A percentile compares a stretch with the other conserved stretches of the same genome.
phyloP scores from a whole-genome alignment of 1,140 invertebrate genomes.

The Caenorhabditis brenneri region DNA sequence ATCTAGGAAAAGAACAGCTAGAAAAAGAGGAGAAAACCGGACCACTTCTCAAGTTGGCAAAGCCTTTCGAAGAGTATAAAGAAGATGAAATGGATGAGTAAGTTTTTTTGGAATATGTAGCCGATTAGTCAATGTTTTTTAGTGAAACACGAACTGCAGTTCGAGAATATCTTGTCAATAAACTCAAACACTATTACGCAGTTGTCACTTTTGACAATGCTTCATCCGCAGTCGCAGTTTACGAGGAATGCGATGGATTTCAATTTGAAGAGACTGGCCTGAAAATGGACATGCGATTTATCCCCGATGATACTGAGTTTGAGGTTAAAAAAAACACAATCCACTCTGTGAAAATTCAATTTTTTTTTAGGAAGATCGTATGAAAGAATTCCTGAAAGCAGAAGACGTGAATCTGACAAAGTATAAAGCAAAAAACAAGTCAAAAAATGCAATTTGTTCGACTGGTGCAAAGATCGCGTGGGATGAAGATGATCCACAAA shows the following conservation, averaged over 20 bases:
- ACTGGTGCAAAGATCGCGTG: slow-evolving; percentile 90
- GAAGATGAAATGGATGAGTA: slow-evolving; percentile 74
- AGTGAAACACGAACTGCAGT: slow-evolving; percentile 81
- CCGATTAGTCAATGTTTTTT: slow-evolving; percentile 61
- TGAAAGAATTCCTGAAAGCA: slow-evolving; percentile 59
- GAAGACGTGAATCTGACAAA: slow-evolving; percentile 78
- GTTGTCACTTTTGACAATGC: slow-evolving; percentile 79
- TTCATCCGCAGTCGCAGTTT: slow-evolving; percentile 85
- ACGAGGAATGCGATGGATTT: slow-evolving; percentile 91
- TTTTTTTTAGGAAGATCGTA: slow-evolving; percentile 58
- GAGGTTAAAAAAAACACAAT: too few species aligned
- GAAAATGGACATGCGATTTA: slow-evolving; percentile 87
- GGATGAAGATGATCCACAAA: slow-evolving; percentile 88
- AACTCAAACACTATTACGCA: slow-evolving; percentile 93
- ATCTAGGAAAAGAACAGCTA: slow-evolving; percentile 87
- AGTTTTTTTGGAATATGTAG: slow-evolving; percentile 51
- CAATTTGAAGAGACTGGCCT: slow-evolving; percentile 87
- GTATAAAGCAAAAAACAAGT: slow-evolving; percentile 76
- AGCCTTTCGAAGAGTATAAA: slow-evolving; percentile 65
- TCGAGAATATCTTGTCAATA: slow-evolving; percentile 88
- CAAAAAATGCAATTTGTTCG: slow-evolving; percentile 86
- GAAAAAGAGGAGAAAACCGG: slow-evolving; percentile 87
- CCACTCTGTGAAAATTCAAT: too few species aligned
- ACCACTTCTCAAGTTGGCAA: slow-evolving; percentile 73
- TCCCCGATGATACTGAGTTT: slow-evolving; percentile 90